Evolutionary conservation across 2,797 vertebrate genomes (phyloP), one percentile per base, ranked within the genome.

Genomic region (Hemibagrus guttatus): DNA sequence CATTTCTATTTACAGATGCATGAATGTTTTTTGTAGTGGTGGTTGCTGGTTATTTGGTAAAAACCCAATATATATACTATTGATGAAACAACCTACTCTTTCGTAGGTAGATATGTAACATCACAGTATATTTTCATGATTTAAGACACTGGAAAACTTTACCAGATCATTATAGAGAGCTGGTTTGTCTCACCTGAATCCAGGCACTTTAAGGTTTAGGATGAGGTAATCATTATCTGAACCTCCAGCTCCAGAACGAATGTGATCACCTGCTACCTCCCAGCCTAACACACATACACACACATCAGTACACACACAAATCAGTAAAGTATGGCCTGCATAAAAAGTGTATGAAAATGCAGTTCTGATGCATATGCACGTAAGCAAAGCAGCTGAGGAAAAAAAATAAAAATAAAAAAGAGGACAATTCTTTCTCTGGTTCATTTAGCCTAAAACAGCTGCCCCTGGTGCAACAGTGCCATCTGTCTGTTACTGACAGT

Each of bases 161-260:
- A 39, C 23, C 21, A 61, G 59, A 35, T 83, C 28, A 54, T 13
- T 31, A 54, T 8, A 49, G 26, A 19, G 61, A 46, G 16, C 28
- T 54, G 54, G 23, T 61, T 76, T 69, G 54, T 76, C 97, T 96
- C 94, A 99, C 98, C 97, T 99, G 93, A 99, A 99, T 90, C 98
- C 98, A 0, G 97, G 96, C 56, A 99, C 92, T 31, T 97, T 96
- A 86, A 99, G 95, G 90, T 97, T 99, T 90, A 99, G 94, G 88
- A 99, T 98, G 89, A 99, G 97, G 91, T 99, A 99, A 92, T 99
- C 98, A 82, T 99, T 98, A 92, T 99, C 98, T 0, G 97, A 97
- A 86, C 97, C 96, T 81, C 98, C 98, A 52, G 97, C 94, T 87
- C 96, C 97, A 89, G 96, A 97, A 91, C 95, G 97, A 88, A 99